Evolutionary conservation across 2,113 vertebrate genomes (phyloP).

Genomic region (Strix uralensis): DNA sequence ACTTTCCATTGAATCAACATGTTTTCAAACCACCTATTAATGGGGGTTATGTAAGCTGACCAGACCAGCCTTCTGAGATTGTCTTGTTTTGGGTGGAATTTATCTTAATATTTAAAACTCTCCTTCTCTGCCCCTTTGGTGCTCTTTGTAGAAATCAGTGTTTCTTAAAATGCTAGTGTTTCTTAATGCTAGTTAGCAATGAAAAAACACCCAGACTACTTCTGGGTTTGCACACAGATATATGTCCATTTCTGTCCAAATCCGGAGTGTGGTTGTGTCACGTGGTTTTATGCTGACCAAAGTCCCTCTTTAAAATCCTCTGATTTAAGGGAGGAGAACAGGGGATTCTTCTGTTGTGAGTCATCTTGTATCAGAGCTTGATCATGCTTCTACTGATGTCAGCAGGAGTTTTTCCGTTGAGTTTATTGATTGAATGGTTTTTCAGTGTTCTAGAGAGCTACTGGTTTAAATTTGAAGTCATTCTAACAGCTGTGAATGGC

Average conservation of each 20-base stretch:
- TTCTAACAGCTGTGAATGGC: neutral
- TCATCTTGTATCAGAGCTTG: neutral
- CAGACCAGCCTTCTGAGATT: neutral
- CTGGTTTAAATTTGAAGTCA: neutral
- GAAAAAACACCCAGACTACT: neutral
- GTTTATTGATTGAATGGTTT: neutral
- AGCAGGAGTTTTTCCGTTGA: neutral
- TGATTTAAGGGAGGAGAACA: conserved; percentile 25
- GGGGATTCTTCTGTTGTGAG: conserved; percentile 28
- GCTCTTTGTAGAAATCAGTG: neutral
- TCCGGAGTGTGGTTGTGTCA: neutral
- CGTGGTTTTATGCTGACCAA: neutral
- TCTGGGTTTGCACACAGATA: neutral
- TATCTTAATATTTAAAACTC: neutral
- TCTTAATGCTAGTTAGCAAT: neutral
- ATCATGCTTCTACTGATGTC: neutral
- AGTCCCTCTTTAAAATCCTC: neutral
- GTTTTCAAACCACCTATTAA: neutral
- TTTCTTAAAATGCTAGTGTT: neutral
- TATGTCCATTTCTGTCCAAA: neutral
- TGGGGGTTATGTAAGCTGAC: neutral
- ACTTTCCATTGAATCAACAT: neutral
- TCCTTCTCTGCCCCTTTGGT: neutral
- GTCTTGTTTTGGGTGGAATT: neutral
- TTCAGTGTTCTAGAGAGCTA: neutral